phyloP scores from a whole-genome alignment of 2,797 vertebrate genomes.

The Artibeus jamaicensis region DNA sequence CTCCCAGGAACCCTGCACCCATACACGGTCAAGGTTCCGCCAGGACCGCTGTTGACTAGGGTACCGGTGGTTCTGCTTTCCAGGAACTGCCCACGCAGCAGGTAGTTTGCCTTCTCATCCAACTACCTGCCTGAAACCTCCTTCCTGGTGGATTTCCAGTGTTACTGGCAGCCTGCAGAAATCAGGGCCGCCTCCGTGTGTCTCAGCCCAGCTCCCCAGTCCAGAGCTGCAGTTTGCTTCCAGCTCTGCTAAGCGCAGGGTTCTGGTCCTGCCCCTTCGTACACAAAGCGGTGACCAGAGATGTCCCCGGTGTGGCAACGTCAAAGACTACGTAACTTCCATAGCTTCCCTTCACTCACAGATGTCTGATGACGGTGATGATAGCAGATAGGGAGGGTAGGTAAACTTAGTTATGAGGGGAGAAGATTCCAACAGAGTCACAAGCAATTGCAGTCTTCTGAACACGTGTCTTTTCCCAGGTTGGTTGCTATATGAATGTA shows the following conservation, averaged over 20 bases:
- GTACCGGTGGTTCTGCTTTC: not conserved
- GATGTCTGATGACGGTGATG: not conserved
- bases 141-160: not conserved
- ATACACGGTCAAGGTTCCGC: not conserved
- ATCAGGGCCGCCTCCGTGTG: not conserved
- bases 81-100: not conserved
- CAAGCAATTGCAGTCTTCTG: not conserved
- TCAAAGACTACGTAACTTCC: not conserved
- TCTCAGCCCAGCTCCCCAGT: not conserved
- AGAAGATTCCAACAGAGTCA: not conserved
- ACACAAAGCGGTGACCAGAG: not conserved
- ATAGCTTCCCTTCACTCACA: not conserved
- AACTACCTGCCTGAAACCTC: not conserved
- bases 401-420: not conserved
- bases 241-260: accelerated
- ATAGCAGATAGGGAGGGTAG: not conserved
- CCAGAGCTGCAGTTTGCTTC: accelerated
- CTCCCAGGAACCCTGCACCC: accelerated
- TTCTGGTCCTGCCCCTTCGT: accelerated
- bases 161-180: not conserved
- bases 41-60: not conserved
- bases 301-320: accelerated
- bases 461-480: not conserved
- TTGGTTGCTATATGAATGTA: not conserved
- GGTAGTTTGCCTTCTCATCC: accelerated